A percentile compares a stretch with the other conserved stretches of the same genome.
Conservation (phyloP, 2,113 vertebrate genomes). For the Charina bottae region DNA sequence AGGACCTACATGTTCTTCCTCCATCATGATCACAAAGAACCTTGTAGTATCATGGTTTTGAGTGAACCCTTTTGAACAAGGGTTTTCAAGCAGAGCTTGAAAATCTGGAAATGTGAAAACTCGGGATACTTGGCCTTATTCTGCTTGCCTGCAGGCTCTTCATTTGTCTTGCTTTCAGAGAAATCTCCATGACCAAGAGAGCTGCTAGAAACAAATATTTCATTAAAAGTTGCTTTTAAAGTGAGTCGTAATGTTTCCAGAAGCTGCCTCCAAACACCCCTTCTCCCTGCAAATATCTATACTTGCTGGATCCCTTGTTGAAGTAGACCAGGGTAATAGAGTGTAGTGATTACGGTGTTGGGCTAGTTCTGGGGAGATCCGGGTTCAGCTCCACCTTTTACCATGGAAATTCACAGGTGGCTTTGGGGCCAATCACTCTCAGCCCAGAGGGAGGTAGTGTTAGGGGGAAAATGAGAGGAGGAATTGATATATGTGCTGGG, state of each 20-base stretch:
- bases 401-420: neutral
- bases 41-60: neutral
- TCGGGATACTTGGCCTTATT: neutral
- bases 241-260: neutral
- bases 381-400: neutral
- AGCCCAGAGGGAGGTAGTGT: neutral
- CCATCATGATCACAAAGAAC: neutral
- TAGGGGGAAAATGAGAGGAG: neutral
- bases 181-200: neutral
- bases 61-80: neutral
- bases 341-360: neutral
- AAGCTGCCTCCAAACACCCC: neutral
- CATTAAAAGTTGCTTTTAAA: conserved; percentile 4
- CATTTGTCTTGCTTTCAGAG: conserved; percentile 14
- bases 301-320: neutral
- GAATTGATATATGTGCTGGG: neutral
- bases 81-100: neutral
- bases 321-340: neutral
- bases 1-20: neutral
- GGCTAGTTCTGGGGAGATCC: neutral
- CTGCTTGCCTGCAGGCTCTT: neutral
- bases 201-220: neutral
- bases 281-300: neutral
- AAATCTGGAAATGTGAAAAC: conserved; percentile 1
- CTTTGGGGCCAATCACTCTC: neutral